Evolutionary conservation across 2,113 vertebrate species (phyloP).

Genomic region (Cebidichthys violaceus): DNA sequence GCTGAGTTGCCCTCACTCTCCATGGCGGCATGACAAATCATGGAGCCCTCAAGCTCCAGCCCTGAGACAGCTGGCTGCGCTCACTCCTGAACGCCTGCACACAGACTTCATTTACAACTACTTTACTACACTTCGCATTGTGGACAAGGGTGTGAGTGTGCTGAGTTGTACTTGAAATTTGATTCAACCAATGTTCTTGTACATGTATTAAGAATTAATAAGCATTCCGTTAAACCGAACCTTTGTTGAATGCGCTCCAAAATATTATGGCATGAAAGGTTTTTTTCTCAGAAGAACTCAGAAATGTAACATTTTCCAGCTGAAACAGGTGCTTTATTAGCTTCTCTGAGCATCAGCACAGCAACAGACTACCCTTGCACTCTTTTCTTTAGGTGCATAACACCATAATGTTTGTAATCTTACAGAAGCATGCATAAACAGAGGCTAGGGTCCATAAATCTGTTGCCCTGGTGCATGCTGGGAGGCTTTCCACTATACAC

Average conservation of each 20-base stretch:
- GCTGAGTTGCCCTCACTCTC: slow-evolving; percentile 81
- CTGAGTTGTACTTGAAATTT: not conserved
- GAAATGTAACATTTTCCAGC: not conserved
- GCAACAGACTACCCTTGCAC: not conserved
- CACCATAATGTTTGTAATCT: no score
- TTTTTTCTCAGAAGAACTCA: not conserved
- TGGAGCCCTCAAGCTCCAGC: slow-evolving; percentile 80
- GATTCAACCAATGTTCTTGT: not conserved
- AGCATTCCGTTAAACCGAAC: not conserved
- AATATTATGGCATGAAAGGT: not conserved
- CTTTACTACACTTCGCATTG: slow-evolving; percentile 82
- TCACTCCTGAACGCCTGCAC: slow-evolving; percentile 43
- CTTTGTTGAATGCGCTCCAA: not conserved
- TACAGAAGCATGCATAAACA: no score
- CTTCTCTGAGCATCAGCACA: not conserved
- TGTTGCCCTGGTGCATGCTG: no score
- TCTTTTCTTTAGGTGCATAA: not conserved
- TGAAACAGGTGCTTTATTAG: not conserved
- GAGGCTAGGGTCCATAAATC: no score
- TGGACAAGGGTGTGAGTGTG: slow-evolving; percentile 85
- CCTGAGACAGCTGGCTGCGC: slow-evolving; percentile 82
- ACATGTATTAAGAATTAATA: not conserved
- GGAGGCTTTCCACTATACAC: no score
- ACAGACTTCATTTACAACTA: slow-evolving; percentile 70
- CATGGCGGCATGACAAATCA: slow-evolving; percentile 77